phyloP scores from a whole-genome alignment of 2,888 invertebrate genomes.

The Trichopoda pennipes region DNA sequence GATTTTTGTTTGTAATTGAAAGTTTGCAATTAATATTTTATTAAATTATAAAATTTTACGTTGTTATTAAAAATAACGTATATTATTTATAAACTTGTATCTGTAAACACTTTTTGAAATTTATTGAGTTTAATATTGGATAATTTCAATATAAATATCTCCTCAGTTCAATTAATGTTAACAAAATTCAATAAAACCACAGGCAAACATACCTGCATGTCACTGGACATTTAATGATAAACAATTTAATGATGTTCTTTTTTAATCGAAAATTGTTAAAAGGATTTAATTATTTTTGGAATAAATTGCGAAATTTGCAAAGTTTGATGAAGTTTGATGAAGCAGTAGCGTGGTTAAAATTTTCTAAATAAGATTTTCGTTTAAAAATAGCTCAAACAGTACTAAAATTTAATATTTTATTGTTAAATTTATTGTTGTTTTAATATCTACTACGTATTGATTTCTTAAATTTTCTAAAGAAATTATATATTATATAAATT shows the following conservation, averaged over 20 bases:
- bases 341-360: too few relatives aligned
- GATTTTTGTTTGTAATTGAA: neutral
- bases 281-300: too few relatives aligned
- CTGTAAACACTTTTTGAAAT: neutral
- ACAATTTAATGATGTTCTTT: neutral
- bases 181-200: conserved; percentile 1
- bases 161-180: conserved; percentile 10
- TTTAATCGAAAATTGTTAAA: too few relatives aligned
- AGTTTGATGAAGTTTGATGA: too few relatives aligned
- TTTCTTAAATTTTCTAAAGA: too few relatives aligned
- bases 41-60: neutral
- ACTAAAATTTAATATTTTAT: too few relatives aligned
- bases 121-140: neutral
- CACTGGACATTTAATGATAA: neutral
- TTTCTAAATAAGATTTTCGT: too few relatives aligned
- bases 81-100: neutral
- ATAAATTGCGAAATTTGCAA: too few relatives aligned
- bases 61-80: neutral
- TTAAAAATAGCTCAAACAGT: too few relatives aligned
- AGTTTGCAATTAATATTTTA: neutral
- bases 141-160: neutral
- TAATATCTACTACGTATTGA: too few relatives aligned
- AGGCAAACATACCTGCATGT: neutral
- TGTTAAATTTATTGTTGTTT: too few relatives aligned
- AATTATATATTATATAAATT: too few relatives aligned